Conservation (phyloP, 2,888 invertebrate species). For the Pyrrhia umbra region DNA sequence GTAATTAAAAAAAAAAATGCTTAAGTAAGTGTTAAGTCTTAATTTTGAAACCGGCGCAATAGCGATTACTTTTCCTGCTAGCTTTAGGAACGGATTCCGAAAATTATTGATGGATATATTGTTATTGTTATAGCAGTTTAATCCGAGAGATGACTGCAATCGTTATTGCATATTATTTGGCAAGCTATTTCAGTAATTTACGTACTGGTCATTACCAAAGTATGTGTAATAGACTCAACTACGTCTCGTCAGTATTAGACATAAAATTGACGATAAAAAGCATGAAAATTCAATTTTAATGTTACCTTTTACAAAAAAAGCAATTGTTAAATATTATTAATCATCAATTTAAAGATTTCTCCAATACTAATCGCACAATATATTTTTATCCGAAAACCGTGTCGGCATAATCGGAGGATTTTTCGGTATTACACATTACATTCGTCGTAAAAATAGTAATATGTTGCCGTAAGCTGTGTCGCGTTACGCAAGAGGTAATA, state of each 20-base stretch:
- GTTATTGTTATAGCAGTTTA: not conserved
- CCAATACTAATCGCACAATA: slow-evolving; percentile 41
- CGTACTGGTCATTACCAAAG: not conserved
- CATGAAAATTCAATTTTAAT: slow-evolving; percentile 23
- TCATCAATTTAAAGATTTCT: slow-evolving; percentile 54
- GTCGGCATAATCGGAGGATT: slow-evolving; percentile 66
- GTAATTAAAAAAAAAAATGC: no score
- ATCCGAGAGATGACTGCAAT: not conserved
- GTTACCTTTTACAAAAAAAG: slow-evolving; percentile 10
- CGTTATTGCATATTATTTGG: not conserved
- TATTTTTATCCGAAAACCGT: slow-evolving; percentile 50
- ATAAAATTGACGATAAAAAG: slow-evolving; percentile 14
- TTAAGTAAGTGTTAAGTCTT: no score
- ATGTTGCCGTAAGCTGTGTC: slow-evolving; percentile 47
- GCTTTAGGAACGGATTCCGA: not conserved
- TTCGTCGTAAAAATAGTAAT: slow-evolving; percentile 74
- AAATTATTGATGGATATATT: not conserved
- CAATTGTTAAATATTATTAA: slow-evolving; percentile 29
- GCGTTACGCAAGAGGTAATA: slow-evolving; percentile 77
- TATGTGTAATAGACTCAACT: not conserved
- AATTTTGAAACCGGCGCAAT: slow-evolving; percentile 1
- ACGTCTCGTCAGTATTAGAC: not conserved
- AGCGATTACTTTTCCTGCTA: slow-evolving; percentile 9
- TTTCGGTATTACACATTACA: slow-evolving; percentile 73
- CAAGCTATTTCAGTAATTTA: not conserved